Evolutionary conservation across 2,797 vertebrate species (phyloP), one percentile per base, ranked within the genome.

Genomic region (Varecia variegata): DNA sequence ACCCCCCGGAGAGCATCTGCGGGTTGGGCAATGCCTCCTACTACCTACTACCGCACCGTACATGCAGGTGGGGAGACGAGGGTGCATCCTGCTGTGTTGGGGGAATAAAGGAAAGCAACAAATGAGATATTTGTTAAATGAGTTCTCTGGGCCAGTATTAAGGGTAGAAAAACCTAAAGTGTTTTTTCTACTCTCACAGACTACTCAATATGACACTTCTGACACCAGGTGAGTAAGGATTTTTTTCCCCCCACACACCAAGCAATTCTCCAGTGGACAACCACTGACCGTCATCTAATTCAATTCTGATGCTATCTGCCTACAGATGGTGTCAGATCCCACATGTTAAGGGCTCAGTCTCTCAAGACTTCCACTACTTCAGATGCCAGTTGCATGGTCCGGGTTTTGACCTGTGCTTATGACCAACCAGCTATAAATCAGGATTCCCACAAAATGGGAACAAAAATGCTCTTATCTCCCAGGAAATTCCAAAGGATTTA

Each of bases 221-320:
- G 18, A 67, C 15, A 30, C 11, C 20, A 56, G 60, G 18, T 2
- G 9, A 8, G 10, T 23, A 20, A 3, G 56, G 14, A 12, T 18
- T 11, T 27, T 27, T 30, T 2, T 30, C 43, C 18, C 43, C 17
- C 30, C 32, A 30, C 27, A 43, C 12, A 27, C 7, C 38, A 62
- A 35, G 62, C 32, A 8, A 38, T 15, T 73, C 15, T 43, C n/a
- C 54, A 56, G 30, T 9, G 17, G 45, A 50, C 15, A 77, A 10
- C 3, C 20, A 32, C 54, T 32, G 8, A 14, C 10, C 2, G 7
- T n/a, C 10, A 0, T 10, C 7, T 35, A 56, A 32, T 15, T 2
- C 68, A 71, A 7, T 35, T 50, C 23, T 32, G 18, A 45, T 14
- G 14, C 35, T 65, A 10, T 13, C 32, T 32, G 15, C 18, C 67